Percentiles rank a stretch among this genome's conserved stretches.
Conservation (phyloP, 2,113 vertebrate genomes). For the Grus americana region DNA sequence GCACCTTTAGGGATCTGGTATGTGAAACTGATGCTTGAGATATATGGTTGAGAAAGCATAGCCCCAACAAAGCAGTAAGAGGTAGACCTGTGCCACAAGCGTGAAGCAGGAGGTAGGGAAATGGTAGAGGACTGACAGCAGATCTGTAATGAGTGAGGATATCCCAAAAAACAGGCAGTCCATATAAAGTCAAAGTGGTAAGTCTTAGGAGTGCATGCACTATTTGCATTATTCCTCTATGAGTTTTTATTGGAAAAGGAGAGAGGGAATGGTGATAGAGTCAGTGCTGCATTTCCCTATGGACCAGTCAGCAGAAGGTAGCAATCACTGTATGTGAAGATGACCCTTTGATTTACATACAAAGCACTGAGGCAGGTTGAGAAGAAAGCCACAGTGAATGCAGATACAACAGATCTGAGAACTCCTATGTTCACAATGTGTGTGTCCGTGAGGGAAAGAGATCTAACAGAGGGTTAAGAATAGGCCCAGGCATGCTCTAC, state of each 20-base stretch:
- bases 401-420: neutral
- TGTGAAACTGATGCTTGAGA: neutral
- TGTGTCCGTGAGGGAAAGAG: neutral
- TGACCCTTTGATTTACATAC: neutral
- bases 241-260: neutral
- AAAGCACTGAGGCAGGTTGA: neutral
- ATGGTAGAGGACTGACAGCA: neutral
- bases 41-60: neutral
- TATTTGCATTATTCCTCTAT: neutral
- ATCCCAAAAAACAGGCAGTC: neutral
- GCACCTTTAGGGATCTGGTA: neutral
- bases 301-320: neutral
- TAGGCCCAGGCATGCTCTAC: neutral
- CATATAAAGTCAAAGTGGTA: neutral
- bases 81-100: neutral
- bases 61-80: neutral
- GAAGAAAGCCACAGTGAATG: neutral
- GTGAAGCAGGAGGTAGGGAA: neutral
- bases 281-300: neutral
- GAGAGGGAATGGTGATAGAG: neutral
- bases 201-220: neutral
- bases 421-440: neutral
- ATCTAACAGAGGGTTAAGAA: neutral
- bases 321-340: neutral
- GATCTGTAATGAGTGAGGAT: neutral